Base-by-base conservation (phyloP, 2,888 invertebrate genomes). In the Aproaerema taeniolella region DNA sequence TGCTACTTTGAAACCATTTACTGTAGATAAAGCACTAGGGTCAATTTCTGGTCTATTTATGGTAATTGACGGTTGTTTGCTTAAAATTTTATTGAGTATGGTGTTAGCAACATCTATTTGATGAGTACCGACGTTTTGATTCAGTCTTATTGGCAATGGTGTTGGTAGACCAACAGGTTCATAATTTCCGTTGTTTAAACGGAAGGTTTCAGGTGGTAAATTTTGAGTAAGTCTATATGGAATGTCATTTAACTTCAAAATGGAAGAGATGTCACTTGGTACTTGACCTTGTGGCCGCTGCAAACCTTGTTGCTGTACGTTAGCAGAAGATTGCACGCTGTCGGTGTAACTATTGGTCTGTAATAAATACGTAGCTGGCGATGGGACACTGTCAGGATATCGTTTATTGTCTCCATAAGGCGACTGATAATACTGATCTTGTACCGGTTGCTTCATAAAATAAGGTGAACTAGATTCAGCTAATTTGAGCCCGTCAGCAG, bases 1-100 rank as follows among this genome's bases (percentile, higher is more conserved):
- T 1, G 78, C 78, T n/a, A 88, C 79, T 67, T 80, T 79, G 43
- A 83, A 77, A 2, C 87, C 88, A 53, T 88, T 85, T 13, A 88
- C 80, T 1, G 75, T 85, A 2, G 87, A 74, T 31, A 87, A 16
- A 33, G 67, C 47, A 28, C 60, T 60, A n/a, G 65, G 38, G 36
- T 83, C 77, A 10, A 73, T 53, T 39, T 83, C 81, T 8, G 77
- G 83, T 46, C 74, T 68, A 11, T 68, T 77, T 7, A 61, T 35
- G 47, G 54, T 61, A 14, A 64, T 36, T 16, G 53, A 49, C 7
- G 55, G 53, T 52, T 70, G 76, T 52, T 82, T 85, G 47, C 66
- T 74, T 26, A 66, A 49, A 42, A 82, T 54, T 49, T 83, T 86
- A 42, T 58, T 77, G 0, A 86, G 55, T 40, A 83, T 56, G 45